Conservation (phyloP, 2,888 invertebrate species). For the Falcaria lacertinaria region DNA sequence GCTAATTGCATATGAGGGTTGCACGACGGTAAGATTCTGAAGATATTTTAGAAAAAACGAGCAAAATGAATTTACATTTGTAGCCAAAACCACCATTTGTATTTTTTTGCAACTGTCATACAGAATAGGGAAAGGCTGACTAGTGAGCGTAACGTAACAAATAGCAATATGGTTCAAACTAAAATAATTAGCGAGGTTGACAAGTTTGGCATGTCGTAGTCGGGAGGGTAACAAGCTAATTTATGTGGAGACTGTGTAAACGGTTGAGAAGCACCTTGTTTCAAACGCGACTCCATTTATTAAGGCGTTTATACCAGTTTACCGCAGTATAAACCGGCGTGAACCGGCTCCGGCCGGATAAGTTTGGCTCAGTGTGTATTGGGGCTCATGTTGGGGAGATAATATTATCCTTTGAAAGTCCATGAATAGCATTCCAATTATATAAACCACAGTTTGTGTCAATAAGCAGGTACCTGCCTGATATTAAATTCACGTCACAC, state of each 20-base stretch:
- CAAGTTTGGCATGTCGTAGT: slow-evolving; percentile 30
- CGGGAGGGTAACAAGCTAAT: slow-evolving; percentile 45
- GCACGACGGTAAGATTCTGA: no score
- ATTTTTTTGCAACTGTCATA: no score
- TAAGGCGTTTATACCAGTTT: slow-evolving; percentile 14
- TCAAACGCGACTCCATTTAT: slow-evolving; percentile 16
- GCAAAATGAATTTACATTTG: no score
- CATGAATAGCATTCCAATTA: no score
- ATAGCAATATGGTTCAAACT: slow-evolving; percentile 19
- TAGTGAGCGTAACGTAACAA: neutral
- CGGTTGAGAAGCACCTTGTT: slow-evolving; percentile 31
- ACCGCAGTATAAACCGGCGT: neutral
- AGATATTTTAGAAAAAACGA: no score
- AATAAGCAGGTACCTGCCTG: no score
- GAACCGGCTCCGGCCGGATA: neutral
- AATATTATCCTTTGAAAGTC: no score
- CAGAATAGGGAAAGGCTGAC: neutral
- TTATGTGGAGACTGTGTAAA: slow-evolving; percentile 46
- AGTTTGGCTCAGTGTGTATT: neutral
- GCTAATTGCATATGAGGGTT: no score
- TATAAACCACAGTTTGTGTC: no score
- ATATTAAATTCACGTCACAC: no score
- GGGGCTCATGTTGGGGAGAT: no score
- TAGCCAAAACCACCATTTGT: no score
- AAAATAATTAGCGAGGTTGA: slow-evolving; percentile 46